Conservation (phyloP, 2,797 vertebrate genomes). For the Chromis chromis region DNA sequence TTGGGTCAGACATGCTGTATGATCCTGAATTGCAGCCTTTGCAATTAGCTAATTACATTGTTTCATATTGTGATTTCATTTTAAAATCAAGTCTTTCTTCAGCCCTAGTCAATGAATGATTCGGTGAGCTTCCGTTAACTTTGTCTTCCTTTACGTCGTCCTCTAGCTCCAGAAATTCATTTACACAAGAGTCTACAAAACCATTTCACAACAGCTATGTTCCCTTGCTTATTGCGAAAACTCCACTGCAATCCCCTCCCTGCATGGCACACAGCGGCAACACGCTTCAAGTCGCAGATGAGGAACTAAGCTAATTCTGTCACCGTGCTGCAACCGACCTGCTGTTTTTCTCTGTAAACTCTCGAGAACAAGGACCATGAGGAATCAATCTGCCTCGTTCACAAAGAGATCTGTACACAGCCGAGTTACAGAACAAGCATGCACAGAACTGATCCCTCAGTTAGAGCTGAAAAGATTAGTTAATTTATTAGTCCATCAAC, state of each 20-base stretch:
- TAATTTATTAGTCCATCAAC: too few relatives aligned
- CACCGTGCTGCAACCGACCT: neutral
- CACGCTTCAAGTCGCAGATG: neutral
- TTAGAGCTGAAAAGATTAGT: neutral
- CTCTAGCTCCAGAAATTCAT: neutral
- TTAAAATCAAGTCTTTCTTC: too few relatives aligned
- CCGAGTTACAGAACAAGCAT: neutral
- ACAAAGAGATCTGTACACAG: neutral
- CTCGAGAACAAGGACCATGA: neutral
- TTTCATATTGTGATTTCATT: too few relatives aligned
- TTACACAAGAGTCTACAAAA: neutral
- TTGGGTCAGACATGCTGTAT: too few relatives aligned
- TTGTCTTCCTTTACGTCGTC: neutral
- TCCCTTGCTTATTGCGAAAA: constrained; percentile 12
- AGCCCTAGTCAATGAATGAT: neutral
- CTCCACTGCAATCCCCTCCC: rapidly evolving
- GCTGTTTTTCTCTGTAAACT: neutral
- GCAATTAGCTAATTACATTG: too few relatives aligned
- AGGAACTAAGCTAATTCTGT: constrained; percentile 18
- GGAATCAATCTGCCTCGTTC: neutral
- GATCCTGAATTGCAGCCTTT: too few relatives aligned
- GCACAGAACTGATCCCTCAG: neutral
- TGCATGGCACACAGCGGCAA: neutral
- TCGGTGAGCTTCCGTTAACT: neutral
- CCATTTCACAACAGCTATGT: constrained; percentile 1